phyloP scores from a whole-genome alignment of 2,888 invertebrate species.

The Neria commutata region DNA sequence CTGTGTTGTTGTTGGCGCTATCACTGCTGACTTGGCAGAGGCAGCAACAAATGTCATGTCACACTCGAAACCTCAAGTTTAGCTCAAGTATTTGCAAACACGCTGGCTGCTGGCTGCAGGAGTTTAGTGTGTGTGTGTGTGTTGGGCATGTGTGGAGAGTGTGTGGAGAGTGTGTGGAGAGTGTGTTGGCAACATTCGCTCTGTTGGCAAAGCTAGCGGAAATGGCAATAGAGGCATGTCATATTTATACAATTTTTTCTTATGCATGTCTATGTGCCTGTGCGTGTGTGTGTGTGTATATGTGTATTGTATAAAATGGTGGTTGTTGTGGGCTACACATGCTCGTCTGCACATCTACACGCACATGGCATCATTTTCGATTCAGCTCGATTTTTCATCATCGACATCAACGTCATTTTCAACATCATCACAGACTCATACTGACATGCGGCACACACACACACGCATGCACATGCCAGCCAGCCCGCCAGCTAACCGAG shows the following conservation, averaged over 20 bases:
- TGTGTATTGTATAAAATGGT: too few species aligned
- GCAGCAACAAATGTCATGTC: conserved; percentile 39
- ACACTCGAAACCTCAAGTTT: conserved; percentile 24
- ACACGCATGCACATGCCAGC: not conserved
- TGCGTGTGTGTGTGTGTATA: not conserved
- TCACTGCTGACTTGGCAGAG: not conserved
- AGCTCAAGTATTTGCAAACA: conserved; percentile 50
- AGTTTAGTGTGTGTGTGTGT: not conserved
- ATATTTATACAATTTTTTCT: not conserved
- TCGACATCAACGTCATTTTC: not conserved
- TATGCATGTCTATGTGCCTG: not conserved
- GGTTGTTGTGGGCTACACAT: too few species aligned
- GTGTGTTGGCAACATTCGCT: not conserved
- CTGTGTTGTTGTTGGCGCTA: not conserved
- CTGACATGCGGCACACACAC: too few species aligned
- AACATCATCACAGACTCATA: not conserved
- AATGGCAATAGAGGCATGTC: not conserved
- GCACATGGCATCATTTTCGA: not conserved
- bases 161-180: too few species aligned
- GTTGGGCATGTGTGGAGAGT: not conserved
- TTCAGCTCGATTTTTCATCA: not conserved
- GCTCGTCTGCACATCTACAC: not conserved
- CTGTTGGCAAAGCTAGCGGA: not conserved
- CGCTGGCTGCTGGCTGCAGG: conserved; percentile 35
- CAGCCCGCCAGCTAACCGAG: too few species aligned